Base-by-base conservation (phyloP, 2,797 vertebrate species). In the Enteromius trimaculatus region DNA sequence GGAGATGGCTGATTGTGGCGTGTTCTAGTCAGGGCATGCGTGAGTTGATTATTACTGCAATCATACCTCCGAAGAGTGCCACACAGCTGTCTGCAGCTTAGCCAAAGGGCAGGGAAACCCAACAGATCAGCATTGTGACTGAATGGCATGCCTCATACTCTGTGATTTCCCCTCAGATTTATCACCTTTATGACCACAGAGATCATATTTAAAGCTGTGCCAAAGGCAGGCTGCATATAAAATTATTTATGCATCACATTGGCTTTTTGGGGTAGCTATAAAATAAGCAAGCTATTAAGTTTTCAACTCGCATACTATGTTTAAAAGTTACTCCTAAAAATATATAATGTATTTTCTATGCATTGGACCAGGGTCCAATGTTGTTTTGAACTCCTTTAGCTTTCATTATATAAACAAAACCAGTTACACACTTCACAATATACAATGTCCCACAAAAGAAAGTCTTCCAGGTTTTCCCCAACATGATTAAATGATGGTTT, bases 1-100 rank as follows among this genome's bases (percentile, higher is more conserved):
- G 92, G 88, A 85, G 84, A 90, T 87, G 90, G 89, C 89, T 88
- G 88, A 88, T 88, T 84, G 79, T 58, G 86, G 86, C 87, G 76
- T 89, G 86, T 80, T 42, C 82, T 81, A 89, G 89, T 84, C 81
- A 79, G 81, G 83, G 80, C 86, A 82, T 85, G 5, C 1, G 85
- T 86, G 86, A 82, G 85, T 86, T 90, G 89, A 90, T 91, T 84
- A 90, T 88, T 85, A 87, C 84, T 80, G 53, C 78, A 74, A 87
- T 84, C 83, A 86, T 84, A 84, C 86, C 84, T 84, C 79, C 19
- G 51, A 60, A 55, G 47, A 14, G 44, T 84, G 69, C 21, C 3
- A 8, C 23, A 4, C 71, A 68, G 47, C 62, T 76, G 72, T 82
- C 19, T 76, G 21, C 37, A 77, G 37, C 64, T 31, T 21, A 11